Percentiles rank a stretch among this genome's conserved stretches.
Evolutionary conservation across 2,888 invertebrate genomes (phyloP).

Genomic region (Plagiodera versicolora): DNA sequence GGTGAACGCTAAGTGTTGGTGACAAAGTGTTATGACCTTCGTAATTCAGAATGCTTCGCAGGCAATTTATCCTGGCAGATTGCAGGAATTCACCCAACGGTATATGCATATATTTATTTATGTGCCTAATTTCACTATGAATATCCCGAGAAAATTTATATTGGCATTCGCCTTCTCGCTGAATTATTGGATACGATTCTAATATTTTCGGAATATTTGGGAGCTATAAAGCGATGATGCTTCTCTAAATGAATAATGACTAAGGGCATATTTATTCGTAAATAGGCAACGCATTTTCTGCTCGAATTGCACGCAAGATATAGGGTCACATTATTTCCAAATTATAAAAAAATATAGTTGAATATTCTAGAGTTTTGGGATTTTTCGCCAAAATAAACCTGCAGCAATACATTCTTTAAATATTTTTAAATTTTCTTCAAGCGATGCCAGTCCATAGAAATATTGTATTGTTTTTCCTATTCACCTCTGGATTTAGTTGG

Average conservation of each 20-base stretch:
- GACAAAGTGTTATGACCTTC: background rate
- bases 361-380: too few species aligned
- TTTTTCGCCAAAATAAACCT: too few species aligned
- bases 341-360: too few species aligned
- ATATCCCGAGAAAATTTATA: background rate
- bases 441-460: too few species aligned
- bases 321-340: too few species aligned
- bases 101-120: background rate
- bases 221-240: background rate
- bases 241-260: background rate
- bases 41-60: background rate
- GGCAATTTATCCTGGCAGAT: background rate
- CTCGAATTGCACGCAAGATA: too few species aligned
- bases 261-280: too few species aligned
- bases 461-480: too few species aligned
- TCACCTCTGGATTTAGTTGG: too few species aligned
- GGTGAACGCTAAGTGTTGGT: constrained; percentile 1
- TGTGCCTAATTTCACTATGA: background rate
- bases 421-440: too few species aligned
- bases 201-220: background rate
- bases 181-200: background rate
- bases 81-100: background rate
- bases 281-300: too few species aligned
- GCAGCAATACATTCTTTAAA: too few species aligned
- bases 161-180: background rate